These are phyloP conservation scores for Geodia barretti DNA, from an alignment of 37 sponge, comb jelly and placozoan species.

Conservation along the genomic window DNA sequence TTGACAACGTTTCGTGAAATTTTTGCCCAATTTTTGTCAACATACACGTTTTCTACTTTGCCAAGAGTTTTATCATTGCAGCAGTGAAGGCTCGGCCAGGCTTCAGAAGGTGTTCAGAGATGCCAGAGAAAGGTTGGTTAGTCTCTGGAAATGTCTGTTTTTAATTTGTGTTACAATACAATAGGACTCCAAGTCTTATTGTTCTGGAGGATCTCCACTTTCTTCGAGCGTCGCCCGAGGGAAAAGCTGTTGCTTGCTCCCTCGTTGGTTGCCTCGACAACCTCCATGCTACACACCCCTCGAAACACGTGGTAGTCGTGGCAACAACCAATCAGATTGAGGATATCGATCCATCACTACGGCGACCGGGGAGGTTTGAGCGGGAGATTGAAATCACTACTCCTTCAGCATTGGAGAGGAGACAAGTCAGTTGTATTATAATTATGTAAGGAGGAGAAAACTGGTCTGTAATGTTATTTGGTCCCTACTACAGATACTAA, in stretches of 20 bases:
- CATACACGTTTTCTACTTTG: too few species aligned
- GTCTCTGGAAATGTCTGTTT: not conserved
- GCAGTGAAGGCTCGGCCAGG: constrained; percentile 16
- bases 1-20: too few species aligned
- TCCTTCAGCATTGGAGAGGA: constrained; percentile 48
- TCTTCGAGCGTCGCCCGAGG: constrained; percentile 47
- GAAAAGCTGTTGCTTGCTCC: constrained; percentile 24
- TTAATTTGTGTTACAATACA: not conserved
- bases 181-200: constrained; percentile 22
- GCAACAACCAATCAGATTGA: constrained; percentile 83
- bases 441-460: not conserved
- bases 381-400: constrained; percentile 71
- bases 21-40: too few species aligned
- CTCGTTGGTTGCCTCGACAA: constrained; percentile 47
- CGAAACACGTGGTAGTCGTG: constrained; percentile 63
- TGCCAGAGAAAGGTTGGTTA: constrained; percentile 14
- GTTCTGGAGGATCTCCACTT: constrained; percentile 41
- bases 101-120: constrained; percentile 41
- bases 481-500: constrained; percentile 21
- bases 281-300: constrained; percentile 18
- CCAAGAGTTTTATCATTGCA: too few species aligned
- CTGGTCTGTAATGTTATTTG: too few species aligned
- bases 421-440: constrained; percentile 14
- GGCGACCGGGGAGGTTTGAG: constrained; percentile 84
- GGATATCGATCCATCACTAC: constrained; percentile 55